Base-by-base conservation (phyloP, 2,113 vertebrate genomes). In the Tringa solitaria region DNA sequence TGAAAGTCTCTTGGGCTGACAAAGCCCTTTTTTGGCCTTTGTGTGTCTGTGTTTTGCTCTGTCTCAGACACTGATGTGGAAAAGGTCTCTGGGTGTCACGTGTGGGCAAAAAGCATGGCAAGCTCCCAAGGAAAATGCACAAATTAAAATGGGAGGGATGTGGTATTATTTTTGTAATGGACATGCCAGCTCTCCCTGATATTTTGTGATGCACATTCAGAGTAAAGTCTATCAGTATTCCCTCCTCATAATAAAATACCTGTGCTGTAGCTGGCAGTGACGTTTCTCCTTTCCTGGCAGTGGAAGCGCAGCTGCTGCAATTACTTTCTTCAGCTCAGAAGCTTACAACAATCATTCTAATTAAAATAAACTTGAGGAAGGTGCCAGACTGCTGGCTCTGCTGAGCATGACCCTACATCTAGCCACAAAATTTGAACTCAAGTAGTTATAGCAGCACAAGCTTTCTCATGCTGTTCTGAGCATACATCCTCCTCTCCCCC, bases 391-490 rank as follows among this genome's bases (percentile, higher is more conserved):
- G 48, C 43, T 12, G 11, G 48, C 21, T 51, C 32, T 85, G 70
- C 43, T 48, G 48, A 64, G 23, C 51, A 48, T 0, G 0, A 33
- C 22, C 33, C 48, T 80, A 3, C 5, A 23, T 16, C 54, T 21
- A 54, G 32, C 18, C 50, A 43, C 45, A 61, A n/a, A 67, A 63
- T 33, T 30, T 76, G 24, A 68, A 32, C 70, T 68, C 5, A 2
- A 24, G 51, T 2, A 68, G 67, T 61, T 73, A 48, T 3, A 80
- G 72, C 53, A 85, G 43, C 39, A 43, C 30, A 50, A 65, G 43
- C 1, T 90, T 79, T 53, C 70, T 90, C 3, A 0, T 8, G 32
- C n/a, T 69, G 33, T 22, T 45, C 57, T 72, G 15, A 74, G 46
- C 37, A 10, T 3, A 18, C 6, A 37, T 12, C 37, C 70, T 67